Evolutionary conservation across 1,140 invertebrate genomes (phyloP), one percentile per base, ranked within the genome.

Genomic region (Nebria ingens): DNA sequence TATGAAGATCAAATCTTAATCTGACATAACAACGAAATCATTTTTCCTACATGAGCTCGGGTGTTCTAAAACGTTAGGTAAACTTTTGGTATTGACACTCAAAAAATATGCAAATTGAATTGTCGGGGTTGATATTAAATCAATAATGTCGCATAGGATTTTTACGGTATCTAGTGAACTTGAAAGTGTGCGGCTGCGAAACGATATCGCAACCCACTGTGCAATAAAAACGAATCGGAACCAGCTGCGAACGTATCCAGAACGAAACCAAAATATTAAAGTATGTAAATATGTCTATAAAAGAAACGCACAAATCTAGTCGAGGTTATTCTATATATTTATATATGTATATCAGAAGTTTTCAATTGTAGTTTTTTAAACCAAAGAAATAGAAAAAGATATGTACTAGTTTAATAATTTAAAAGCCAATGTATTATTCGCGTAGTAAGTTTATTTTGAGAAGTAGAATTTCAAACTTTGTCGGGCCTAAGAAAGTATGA

Each of bases 211-310:
- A 17, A 17, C 15, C 40, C 15, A n/a, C 40, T 11, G 40, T 12
- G 40, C 15, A 45, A 45, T 45, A 45, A 45, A 45, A 45, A 45
- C 15, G 40, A 45, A 45, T 45, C 40, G 40, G 40, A 17, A 6
- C 6, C 40, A 45, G 40, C 40, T 45, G 40, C 15, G 40, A 45
- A 45, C 40, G 40, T 45, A 45, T 11, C 40, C 6, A 9, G 15
- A 6, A 17, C 40, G 15, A 45, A 3, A 17, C 40, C 40, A 6
- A 45, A 45, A 45, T 45, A 45, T 45, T 45, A 45, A 45, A 45
- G 9, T 45, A 45, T 45, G 40, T 45, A 45, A 45, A 45, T 45
- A 45, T 17, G 40, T 12, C 6, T 17, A 17, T 45, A 45, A 45
- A 29, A 45, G 40, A 17, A 45, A 45, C 40, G 17, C 40, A 45